Evolutionary conservation across 2,888 invertebrate genomes (phyloP).

Genomic region (Hemistola chrysoprasaria): DNA sequence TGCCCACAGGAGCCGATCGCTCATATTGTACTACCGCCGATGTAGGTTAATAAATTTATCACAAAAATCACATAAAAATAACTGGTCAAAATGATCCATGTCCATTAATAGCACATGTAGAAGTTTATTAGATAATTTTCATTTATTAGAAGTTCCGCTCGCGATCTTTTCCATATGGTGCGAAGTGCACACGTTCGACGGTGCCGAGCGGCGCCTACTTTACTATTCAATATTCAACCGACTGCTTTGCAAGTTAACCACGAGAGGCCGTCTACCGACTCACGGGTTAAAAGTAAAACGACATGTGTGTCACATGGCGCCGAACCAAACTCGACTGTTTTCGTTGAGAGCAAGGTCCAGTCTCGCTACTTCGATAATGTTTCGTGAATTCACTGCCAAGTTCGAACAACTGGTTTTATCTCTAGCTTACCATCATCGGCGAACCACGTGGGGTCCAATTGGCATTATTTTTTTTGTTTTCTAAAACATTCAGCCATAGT

Average conservation of each 20-base stretch:
- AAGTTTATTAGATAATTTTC: conserved; percentile 9
- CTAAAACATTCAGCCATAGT: conserved; percentile 27
- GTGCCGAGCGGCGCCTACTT: conserved; percentile 50
- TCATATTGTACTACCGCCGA: conserved; percentile 32
- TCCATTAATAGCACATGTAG: not conserved
- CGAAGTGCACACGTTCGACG: conserved; percentile 49
- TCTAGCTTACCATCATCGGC: conserved; percentile 45
- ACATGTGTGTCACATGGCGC: conserved; percentile 34
- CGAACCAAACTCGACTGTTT: conserved; percentile 33
- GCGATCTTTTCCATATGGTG: conserved; percentile 51
- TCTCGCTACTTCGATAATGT: conserved; percentile 16
- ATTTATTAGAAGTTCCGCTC: conserved; percentile 30
- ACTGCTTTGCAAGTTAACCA: conserved; percentile 61
- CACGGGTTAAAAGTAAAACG: conserved; percentile 49
- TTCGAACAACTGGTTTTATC: conserved; percentile 72
- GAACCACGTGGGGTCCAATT: conserved; percentile 56
- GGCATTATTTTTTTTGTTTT: conserved; percentile 45
- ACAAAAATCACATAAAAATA: conserved; percentile 25
- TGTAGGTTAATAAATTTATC: conserved; percentile 65
- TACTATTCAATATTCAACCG: conserved; percentile 66
- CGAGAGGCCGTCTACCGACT: conserved; percentile 52
- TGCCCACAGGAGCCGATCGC: conserved; percentile 30
- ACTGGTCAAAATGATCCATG: conserved; percentile 1
- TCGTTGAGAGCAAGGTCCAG: conserved; percentile 27
- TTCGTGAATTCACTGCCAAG: conserved; percentile 69